Conservation (phyloP, 1,140 invertebrate genomes). For the Zaprionus gabonicus region DNA sequence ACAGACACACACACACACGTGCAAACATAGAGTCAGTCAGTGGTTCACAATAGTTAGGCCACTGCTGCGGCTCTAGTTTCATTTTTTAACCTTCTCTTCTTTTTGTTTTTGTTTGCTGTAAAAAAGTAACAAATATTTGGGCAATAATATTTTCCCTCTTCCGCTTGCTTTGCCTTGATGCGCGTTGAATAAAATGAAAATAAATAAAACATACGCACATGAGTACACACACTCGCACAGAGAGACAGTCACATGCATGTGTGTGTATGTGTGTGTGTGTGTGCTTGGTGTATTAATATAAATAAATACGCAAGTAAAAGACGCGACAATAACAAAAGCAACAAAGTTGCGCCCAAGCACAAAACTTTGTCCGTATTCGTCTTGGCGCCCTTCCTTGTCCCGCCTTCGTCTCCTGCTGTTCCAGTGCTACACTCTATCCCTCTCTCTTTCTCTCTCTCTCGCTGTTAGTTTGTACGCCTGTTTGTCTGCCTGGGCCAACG, state of each 20-base stretch:
- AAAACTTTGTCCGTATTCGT: slow-evolving; percentile 54
- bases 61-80: slow-evolving; percentile 23
- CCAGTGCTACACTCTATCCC: background rate
- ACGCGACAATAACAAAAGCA: slow-evolving; percentile 43
- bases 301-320: slow-evolving; percentile 68
- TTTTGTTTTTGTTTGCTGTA: slow-evolving; percentile 37
- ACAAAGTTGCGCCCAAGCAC: slow-evolving; percentile 54
- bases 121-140: slow-evolving; percentile 66
- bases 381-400: background rate
- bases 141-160: slow-evolving; percentile 41
- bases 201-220: slow-evolving; percentile 64
- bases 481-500: slow-evolving; percentile 62
- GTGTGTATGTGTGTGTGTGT: background rate
- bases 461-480: slow-evolving; percentile 59
- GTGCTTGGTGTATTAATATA: slow-evolving; percentile 67
- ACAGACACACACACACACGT: background rate
- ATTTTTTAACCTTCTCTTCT: slow-evolving; percentile 40
- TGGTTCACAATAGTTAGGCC: slow-evolving; percentile 14
- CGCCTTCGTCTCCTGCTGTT: slow-evolving; percentile 3
- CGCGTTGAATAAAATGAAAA: slow-evolving; percentile 72
- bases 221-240: slow-evolving; percentile 43
- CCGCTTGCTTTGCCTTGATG: slow-evolving; percentile 33
- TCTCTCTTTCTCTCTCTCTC: slow-evolving; percentile 6
- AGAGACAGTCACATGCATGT: slow-evolving; percentile 13
- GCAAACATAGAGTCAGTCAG: slow-evolving; percentile 2